Percentiles rank a stretch among this genome's conserved stretches.
phyloP scores from a whole-genome alignment of 2,113 vertebrate species.

The Mungos mungo region DNA sequence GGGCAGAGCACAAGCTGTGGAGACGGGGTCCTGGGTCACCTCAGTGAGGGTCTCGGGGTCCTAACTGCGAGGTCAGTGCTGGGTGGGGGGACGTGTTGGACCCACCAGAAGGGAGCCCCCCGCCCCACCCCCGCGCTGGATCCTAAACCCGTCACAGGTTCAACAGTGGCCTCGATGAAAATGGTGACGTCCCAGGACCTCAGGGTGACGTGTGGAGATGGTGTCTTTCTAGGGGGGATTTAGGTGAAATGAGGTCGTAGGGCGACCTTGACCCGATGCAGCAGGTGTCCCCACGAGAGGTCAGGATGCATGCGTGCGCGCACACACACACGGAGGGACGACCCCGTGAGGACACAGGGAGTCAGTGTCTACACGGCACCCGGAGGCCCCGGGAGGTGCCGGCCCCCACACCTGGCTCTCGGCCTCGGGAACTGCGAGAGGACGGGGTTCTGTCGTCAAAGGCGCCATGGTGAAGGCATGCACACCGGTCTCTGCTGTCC shows the following conservation, averaged over 20 bases:
- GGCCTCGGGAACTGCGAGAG: not conserved
- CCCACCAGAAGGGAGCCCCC: not conserved
- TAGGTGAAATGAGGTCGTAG: not conserved
- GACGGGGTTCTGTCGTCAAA: not conserved
- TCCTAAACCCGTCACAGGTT: not conserved
- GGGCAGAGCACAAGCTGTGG: too few relatives aligned
- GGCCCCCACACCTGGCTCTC: not conserved
- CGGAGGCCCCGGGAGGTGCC: not conserved
- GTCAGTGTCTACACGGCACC: rapidly evolving
- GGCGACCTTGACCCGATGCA: not conserved
- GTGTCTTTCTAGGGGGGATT: not conserved
- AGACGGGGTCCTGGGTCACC: rapidly evolving
- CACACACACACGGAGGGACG: too few relatives aligned
- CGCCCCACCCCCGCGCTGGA: too few relatives aligned
- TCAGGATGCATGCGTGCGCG: not conserved
- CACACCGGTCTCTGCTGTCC: not conserved
- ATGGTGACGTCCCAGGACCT: not conserved
- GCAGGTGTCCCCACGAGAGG: not conserved
- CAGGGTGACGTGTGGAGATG: not conserved
- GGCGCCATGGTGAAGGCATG: not conserved
- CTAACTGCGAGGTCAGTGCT: rapidly evolving
- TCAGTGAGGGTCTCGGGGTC: not conserved
- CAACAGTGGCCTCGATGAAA: not conserved
- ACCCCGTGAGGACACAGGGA: too few relatives aligned
- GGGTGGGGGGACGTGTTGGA: too few relatives aligned